Base-by-base conservation (phyloP, 2,888 invertebrate species). In the Drosophila histrio region DNA sequence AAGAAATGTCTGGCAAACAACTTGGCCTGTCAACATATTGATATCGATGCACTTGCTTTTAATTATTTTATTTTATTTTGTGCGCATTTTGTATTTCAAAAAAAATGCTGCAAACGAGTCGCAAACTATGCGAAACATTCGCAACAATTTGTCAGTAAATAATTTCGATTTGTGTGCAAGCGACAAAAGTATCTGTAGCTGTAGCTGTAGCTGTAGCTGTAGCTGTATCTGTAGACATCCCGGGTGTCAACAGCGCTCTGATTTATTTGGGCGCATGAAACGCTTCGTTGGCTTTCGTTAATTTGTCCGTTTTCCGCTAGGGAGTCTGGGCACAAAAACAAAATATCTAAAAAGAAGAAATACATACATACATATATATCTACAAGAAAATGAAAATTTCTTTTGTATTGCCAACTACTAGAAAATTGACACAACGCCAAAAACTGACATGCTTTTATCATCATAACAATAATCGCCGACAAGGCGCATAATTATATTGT, bases 141-240 rank as follows among this genome's bases (percentile, higher is more conserved):
- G 70, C 87, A 87, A 90, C 90, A 91, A 91, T 91, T 91, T 91
- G 91, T 91, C 91, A 91, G 91, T 88, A 89, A 90, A 85, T 91
- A 90, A 90, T 87, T 87, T 87, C 71, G 77, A 81, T 82, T 76
- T 72, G 70, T 71, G 32, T 47, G 32, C 63, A 64, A 47, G 41
- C 30, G 24, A 38, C 50, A 52, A 38, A 38, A 21, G 61, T 57
- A 38, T 65, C 53, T 68, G 53, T 41, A 52, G 26, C n/a, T 50
- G 54, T 47, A 34, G 49, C 15, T 56, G 54, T 39, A 34, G 39
- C 11, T 57, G 44, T 38, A 28, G 34, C 6, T 59, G 54, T 26
- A 34, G 73, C 26, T 57, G 67, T 50, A 61, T 63, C 54, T 68
- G 66, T 36, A 59, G 63, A 26, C 76, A 80, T 88, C 89, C 79